Percentiles rank a stretch among this genome's conserved stretches.
phyloP scores from a whole-genome alignment of 2,888 invertebrate genomes.

The Trichacis sp. region DNA sequence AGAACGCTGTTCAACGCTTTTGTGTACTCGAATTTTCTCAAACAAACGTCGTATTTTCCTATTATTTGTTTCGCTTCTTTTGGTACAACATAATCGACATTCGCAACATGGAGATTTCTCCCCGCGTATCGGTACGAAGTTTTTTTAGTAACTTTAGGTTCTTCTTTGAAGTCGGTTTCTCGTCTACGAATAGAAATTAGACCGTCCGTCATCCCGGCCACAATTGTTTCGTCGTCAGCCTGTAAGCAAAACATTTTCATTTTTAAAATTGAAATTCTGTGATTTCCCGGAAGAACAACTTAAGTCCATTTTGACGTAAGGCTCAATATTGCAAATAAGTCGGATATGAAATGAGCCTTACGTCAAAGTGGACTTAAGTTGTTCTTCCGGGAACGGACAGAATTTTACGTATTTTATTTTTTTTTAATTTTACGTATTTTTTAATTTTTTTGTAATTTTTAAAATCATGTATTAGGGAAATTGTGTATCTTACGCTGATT shows the following conservation, averaged over 20 bases:
- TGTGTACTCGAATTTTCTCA: constrained; percentile 85
- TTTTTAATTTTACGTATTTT: too few relatives aligned
- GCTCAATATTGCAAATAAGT: too few relatives aligned
- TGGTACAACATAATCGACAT: constrained; percentile 72
- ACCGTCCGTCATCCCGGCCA: constrained; percentile 93
- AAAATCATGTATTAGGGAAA: too few relatives aligned
- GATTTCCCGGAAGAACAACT: too few relatives aligned
- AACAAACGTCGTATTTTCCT: constrained; percentile 77
- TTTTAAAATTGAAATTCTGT: neutral
- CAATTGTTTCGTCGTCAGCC: constrained; percentile 84
- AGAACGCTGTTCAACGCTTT: constrained; percentile 84
- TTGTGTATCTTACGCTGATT: constrained; percentile 72
- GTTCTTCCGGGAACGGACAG: too few relatives aligned
- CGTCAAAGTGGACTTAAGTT: too few relatives aligned
- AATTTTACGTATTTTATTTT: too few relatives aligned
- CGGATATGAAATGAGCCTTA: too few relatives aligned
- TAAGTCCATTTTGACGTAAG: too few relatives aligned
- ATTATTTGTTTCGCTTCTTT: constrained; percentile 67
- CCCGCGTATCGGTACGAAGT: constrained; percentile 71
- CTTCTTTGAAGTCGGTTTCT: constrained; percentile 72
- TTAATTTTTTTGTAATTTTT: too few relatives aligned
- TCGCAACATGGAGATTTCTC: constrained; percentile 56
- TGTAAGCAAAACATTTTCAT: constrained; percentile 49
- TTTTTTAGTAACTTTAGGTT: constrained; percentile 69
- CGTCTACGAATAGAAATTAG: constrained; percentile 87